These are phyloP conservation scores for Eledona agricola DNA, from an alignment of 2,888 invertebrate species.

Conservation along the genomic window DNA sequence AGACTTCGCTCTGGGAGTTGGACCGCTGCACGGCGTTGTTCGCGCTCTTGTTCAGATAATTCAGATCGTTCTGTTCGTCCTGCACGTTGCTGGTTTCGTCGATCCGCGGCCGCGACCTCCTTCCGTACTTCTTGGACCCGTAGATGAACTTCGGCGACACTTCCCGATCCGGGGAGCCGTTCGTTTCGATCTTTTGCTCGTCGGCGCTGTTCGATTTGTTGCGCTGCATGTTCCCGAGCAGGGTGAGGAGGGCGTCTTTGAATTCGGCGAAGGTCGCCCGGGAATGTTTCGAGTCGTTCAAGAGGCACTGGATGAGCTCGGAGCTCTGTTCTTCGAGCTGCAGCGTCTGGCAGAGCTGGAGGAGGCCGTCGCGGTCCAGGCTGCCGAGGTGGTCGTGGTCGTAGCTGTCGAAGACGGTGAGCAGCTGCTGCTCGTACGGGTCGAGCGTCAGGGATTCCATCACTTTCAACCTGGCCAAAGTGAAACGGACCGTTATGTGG, in stretches of 20 bases:
- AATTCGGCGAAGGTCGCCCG: slow-evolving; percentile 77
- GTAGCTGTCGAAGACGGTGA: slow-evolving; percentile 82
- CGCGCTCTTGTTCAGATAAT: slow-evolving; percentile 47
- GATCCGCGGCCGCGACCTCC: slow-evolving; percentile 72
- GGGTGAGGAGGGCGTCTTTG: slow-evolving; percentile 76
- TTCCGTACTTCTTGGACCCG: slow-evolving; percentile 79
- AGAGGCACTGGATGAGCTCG: slow-evolving; percentile 69
- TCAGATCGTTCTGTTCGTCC: slow-evolving; percentile 59
- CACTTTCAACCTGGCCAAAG: too few species aligned
- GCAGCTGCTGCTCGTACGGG: slow-evolving; percentile 84
- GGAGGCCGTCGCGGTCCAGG: slow-evolving; percentile 72
- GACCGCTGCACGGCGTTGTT: slow-evolving; percentile 65
- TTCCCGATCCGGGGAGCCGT: slow-evolving; percentile 71
- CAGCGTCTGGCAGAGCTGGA: slow-evolving; percentile 77
- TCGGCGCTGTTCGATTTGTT: slow-evolving; percentile 45
- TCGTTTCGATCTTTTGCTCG: slow-evolving; percentile 45
- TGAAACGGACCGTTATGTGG: too few species aligned
- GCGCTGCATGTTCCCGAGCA: slow-evolving; percentile 68
- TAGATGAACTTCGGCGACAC: slow-evolving; percentile 77
- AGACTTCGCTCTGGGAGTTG: slow-evolving; percentile 67
- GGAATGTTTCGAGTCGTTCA: slow-evolving; percentile 63
- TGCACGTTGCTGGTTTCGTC: slow-evolving; percentile 56
- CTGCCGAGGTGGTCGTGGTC: slow-evolving; percentile 75
- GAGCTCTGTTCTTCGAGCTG: slow-evolving; percentile 79
- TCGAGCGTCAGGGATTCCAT: slow-evolving; percentile 63